A percentile compares a stretch with the other conserved stretches of the same genome.
Evolutionary conservation across 2,113 vertebrate genomes (phyloP).

Genomic region (Campylomormyrus tamandua): DNA sequence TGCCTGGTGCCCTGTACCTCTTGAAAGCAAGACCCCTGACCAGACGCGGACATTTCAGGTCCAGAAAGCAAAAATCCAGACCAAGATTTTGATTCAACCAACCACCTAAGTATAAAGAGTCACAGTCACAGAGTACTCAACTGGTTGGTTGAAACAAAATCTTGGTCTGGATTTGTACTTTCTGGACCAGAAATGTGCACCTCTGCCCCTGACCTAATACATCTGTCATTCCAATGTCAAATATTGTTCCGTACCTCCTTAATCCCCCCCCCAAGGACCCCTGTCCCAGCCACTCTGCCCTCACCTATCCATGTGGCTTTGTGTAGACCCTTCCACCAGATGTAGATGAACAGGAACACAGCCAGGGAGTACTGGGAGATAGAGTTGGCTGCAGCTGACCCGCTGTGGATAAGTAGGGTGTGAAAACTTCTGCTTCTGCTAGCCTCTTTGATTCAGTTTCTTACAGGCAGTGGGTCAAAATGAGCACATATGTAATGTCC

Average conservation of each 20-base stretch:
- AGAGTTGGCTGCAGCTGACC: slow-evolving; percentile 76
- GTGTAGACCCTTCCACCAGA: slow-evolving; percentile 66
- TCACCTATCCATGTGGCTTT: slow-evolving; percentile 74
- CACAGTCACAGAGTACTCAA: neutral
- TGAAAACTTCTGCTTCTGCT: neutral
- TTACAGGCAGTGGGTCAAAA: neutral
- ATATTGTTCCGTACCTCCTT: neutral
- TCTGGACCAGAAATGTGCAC: neutral
- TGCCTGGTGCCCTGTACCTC: neutral
- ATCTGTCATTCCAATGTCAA: neutral
- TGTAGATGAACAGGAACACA: slow-evolving; percentile 62
- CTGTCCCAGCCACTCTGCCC: neutral
- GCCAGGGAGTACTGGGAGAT: slow-evolving; percentile 70
- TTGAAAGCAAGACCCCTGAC: neutral
- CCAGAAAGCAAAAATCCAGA: neutral
- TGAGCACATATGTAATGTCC: too few species aligned
- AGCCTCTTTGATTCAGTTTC: neutral
- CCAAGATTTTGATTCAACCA: neutral
- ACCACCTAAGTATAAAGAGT: neutral
- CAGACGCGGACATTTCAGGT: neutral
- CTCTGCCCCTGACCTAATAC: neutral
- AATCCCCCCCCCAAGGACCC: neutral
- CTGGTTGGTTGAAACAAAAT: neutral
- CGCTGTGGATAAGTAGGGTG: slow-evolving; percentile 47
- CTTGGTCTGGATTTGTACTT: neutral